These are phyloP conservation scores for Meriones psammophilus DNA, from an alignment of 2,797 vertebrate species.

Conservation along the genomic window DNA sequence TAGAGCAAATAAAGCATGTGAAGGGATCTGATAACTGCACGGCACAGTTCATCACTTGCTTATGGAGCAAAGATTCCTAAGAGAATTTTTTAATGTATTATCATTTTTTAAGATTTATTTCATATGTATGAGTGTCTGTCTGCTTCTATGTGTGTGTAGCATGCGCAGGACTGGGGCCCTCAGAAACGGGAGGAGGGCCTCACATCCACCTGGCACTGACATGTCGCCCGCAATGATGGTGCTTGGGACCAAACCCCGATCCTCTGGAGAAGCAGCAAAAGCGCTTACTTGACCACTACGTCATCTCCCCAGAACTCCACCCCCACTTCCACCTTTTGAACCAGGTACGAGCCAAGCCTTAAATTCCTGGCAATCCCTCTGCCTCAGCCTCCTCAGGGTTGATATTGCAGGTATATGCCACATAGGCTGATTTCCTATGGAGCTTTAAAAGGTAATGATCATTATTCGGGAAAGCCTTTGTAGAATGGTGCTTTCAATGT, in stretches of 20 bases:
- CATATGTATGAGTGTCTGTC: neutral
- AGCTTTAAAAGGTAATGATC: slow-evolving; percentile 31
- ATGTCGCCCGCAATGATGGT: neutral
- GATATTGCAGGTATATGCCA: neutral
- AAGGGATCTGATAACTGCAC: slow-evolving; percentile 22
- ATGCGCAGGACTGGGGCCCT: neutral
- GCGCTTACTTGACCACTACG: neutral
- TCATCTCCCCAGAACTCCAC: neutral
- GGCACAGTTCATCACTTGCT: slow-evolving; percentile 3
- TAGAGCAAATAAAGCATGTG: slow-evolving; percentile 32
- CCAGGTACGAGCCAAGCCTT: neutral
- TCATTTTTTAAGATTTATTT: neutral
- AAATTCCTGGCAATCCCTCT: neutral
- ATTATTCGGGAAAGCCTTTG: slow-evolving; percentile 54
- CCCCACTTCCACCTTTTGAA: neutral
- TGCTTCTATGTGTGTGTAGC: neutral
- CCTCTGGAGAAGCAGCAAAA: neutral
- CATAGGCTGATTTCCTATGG: neutral
- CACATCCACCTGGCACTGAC: neutral
- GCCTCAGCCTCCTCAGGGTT: neutral
- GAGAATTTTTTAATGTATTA: too few relatives aligned
- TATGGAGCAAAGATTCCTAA: slow-evolving; percentile 39
- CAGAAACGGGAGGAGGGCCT: neutral
- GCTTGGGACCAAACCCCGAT: neutral
- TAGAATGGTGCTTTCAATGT: slow-evolving; percentile 57